Evolutionary conservation across 2,113 vertebrate genomes (phyloP), one percentile per base, ranked within the genome.

Genomic region (Pseudorectes ferrugineus): DNA sequence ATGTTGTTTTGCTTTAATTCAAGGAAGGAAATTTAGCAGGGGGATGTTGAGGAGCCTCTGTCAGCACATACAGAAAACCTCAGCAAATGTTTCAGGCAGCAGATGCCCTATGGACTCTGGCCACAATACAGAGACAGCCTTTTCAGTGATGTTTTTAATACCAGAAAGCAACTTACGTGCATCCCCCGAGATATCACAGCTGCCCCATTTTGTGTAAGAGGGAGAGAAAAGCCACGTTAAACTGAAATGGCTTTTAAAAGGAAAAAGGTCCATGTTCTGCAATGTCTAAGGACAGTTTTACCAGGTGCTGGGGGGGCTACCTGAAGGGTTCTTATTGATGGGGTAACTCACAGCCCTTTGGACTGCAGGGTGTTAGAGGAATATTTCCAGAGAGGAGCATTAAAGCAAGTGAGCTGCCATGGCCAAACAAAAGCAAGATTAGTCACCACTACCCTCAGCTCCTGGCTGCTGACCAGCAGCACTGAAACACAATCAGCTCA

Each of bases 1-100:
- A 68, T 91, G 81, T 75, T 84, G 58, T 87, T 89, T 86, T 93
- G 92, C 84, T 87, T 81, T 49, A 84, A 86, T 87, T 89, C 17
- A 17, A n/a, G 81, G 54, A 75, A 67, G 73, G 73, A 85, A 77
- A 89, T 70, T 9, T 55, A 57, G 68, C 67, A 62, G 74, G 59
- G 71, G 43, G 54, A 77, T 51, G 59, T 59, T 48, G 62, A 33
- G 54, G 46, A 88, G 74, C 62, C 67, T 89, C 75, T 85, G 36
- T 45, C 28, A 65, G 86, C 35, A 72, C 83, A 45, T 19, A 28
- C 0, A 92, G 59, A 67, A 82, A 66, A 66, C 48, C 65, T 59
- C 10, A 91, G 84, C 66, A 54, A 83, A 40, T 2, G 4, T 43
- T 88, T 35, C 28, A 88, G 83, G 92, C 78, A 83, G 33, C 45